Percentiles rank a stretch among this genome's conserved stretches.
These are phyloP conservation scores for Sylvia atricapilla DNA, from an alignment of 2,113 vertebrate species.

Conservation along the genomic window DNA sequence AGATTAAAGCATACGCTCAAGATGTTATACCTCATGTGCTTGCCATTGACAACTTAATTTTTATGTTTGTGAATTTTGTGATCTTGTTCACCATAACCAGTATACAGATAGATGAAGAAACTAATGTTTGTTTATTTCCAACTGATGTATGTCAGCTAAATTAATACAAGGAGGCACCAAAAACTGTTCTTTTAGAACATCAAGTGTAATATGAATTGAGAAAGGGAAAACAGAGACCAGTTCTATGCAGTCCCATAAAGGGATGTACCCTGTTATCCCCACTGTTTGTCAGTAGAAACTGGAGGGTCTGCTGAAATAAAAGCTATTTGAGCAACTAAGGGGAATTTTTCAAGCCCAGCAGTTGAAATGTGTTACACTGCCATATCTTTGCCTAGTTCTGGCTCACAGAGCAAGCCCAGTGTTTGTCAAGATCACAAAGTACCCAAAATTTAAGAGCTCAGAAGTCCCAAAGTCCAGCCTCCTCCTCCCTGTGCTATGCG, in stretches of 20 bases:
- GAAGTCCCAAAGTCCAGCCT: not conserved
- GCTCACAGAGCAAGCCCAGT: not conserved
- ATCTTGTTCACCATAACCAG: constrained; percentile 13
- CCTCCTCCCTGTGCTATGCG: not conserved
- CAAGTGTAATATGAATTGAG: not conserved
- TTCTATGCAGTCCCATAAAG: not conserved
- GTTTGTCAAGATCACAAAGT: constrained; percentile 8
- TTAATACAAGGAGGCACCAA: constrained; percentile 1
- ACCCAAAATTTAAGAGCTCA: not conserved
- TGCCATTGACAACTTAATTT: constrained; percentile 31
- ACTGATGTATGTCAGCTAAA: not conserved
- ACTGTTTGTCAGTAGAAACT: not conserved
- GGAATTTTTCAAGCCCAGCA: not conserved
- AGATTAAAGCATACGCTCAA: constrained; percentile 18
- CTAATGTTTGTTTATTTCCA: not conserved
- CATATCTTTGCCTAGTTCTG: not conserved
- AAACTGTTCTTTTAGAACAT: not conserved
- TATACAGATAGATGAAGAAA: constrained; percentile 37
- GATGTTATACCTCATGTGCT: not conserved
- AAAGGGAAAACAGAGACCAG: not conserved
- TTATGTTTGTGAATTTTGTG: constrained; percentile 17
- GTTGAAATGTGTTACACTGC: not conserved
- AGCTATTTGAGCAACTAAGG: accelerated
- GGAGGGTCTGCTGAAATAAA: not conserved
- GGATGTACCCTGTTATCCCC: not conserved